Conservation (phyloP, 2,797 vertebrate genomes). For the Lemur catta region DNA sequence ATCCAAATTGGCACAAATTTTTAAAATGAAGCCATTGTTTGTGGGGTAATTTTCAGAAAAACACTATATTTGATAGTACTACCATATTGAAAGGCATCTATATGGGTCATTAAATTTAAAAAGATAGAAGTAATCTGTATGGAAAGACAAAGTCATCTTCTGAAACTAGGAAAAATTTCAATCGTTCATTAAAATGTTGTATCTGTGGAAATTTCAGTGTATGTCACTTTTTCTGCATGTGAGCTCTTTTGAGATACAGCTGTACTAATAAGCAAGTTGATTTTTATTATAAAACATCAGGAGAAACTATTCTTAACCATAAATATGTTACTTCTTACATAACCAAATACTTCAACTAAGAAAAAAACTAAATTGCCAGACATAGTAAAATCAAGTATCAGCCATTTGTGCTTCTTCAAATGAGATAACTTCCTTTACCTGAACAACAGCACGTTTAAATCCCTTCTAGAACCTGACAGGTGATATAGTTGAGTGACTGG, state of each 20-base stretch:
- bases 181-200: background rate
- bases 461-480: background rate
- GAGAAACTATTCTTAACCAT: background rate
- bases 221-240: background rate
- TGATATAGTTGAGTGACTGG: background rate
- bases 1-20: background rate
- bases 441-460: background rate
- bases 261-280: background rate
- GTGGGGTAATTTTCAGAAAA: background rate
- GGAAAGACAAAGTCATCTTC: background rate
- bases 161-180: background rate
- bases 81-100: background rate
- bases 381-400: background rate
- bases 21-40: conserved; percentile 2
- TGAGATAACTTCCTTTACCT: background rate
- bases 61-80: background rate
- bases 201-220: background rate
- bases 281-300: background rate
- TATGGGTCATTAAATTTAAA: background rate
- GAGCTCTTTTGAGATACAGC: background rate
- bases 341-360: background rate
- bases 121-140: background rate
- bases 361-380: background rate
- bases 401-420: background rate
- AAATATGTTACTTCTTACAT: background rate